These are phyloP conservation scores for Rhopalosiphum padi DNA, from an alignment of 1,140 invertebrate species.

Conservation along the genomic window DNA sequence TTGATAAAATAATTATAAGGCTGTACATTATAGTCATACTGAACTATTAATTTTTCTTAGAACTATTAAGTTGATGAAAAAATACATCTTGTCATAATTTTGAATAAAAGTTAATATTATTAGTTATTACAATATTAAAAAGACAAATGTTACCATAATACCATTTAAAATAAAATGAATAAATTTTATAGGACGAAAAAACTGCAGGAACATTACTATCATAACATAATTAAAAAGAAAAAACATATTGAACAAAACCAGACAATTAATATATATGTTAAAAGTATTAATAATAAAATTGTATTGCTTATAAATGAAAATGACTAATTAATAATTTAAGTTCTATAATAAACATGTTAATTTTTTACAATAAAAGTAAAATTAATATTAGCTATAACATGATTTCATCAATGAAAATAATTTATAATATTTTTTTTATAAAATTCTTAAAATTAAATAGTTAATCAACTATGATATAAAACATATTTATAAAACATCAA, in stretches of 20 bases:
- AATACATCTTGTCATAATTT: background rate
- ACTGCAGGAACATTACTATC: background rate
- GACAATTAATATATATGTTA: background rate
- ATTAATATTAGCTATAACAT: background rate
- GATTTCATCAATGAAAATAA: background rate
- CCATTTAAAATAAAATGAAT: background rate
- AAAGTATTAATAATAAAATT: background rate
- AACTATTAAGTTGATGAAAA: background rate
- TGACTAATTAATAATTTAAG: background rate
- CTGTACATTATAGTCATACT: background rate
- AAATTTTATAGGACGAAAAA: background rate
- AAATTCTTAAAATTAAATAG: background rate
- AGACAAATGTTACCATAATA: background rate
- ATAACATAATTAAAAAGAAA: background rate
- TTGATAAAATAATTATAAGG: background rate
- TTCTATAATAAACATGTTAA: background rate
- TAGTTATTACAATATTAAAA: background rate
- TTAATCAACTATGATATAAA: background rate
- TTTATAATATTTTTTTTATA: background rate
- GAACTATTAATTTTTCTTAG: background rate
- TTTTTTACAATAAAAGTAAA: background rate
- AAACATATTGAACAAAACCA: background rate
- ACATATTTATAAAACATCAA: background rate
- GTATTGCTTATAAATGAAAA: no score
- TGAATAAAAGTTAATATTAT: background rate